Evolutionary conservation across 2,113 vertebrate species (phyloP), one percentile per base, ranked within the genome.

Genomic region (Cyprinodon variegatus): DNA sequence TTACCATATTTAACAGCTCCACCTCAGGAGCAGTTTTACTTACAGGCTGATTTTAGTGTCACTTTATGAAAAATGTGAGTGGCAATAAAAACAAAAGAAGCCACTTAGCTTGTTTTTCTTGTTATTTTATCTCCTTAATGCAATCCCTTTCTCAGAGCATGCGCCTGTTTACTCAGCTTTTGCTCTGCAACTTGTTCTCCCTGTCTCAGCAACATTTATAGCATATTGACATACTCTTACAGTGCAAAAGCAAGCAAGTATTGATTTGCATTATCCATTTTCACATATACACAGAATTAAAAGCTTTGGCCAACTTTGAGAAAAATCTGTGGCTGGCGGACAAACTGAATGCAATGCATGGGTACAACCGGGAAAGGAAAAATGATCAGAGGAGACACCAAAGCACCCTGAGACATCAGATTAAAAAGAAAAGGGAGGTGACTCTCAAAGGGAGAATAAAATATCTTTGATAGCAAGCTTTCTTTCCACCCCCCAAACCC

Each of bases 391-490:
- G 37, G 69, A 65, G 57, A 73, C 40, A 40, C 76, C 20, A n/a
- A 74, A 72, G 74, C 70, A 59, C 72, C 76, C 15, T 64, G 82
- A 81, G 78, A 83, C 62, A 64, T 83, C 84, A 83, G 88, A 88
- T 84, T 76, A 82, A 53, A 81, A 59, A 66, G 66, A 63, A 76
- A 77, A 68, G 45, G 64, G 22, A 43, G 80, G 67, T 3, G 75
- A 79, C 48, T 90, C 88, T 86, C 80, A 68, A 46, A 79, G 74
- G 85, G 83, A 68, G 80, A 45, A 74, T 80, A 85, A 87, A 77
- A 90, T 81, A 84, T 74, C 81, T 82, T 83, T 20, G 63, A 85
- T 65, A 73, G 83, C 43, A 57, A 71, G 74, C 70, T 64, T 65
- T 71, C 70, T 63, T 86, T 78, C 83, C 86, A 78, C 67, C 86